Evolutionary conservation across 2,113 vertebrate species (phyloP).

Genomic region (Butorides virescens): DNA sequence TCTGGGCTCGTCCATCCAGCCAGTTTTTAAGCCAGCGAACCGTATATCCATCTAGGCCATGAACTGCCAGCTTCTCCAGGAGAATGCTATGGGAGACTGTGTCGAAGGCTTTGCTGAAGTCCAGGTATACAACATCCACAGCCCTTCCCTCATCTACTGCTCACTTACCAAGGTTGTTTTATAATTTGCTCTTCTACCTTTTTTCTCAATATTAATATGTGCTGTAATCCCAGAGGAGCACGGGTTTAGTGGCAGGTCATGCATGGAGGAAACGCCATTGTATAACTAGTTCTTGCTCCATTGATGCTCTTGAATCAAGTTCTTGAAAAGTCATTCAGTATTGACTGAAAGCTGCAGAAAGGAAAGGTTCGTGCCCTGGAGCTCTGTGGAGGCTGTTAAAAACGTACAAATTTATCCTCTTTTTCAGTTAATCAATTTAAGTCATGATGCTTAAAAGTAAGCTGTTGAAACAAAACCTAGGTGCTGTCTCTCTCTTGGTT

Average conservation of each 20-base stretch:
- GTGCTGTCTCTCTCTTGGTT: background rate
- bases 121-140: too few species aligned
- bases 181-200: background rate
- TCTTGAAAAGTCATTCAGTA: background rate
- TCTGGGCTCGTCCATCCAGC: too few species aligned
- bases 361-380: background rate
- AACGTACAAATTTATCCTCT: background rate
- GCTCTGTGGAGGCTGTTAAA: background rate
- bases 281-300: background rate
- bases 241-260: background rate
- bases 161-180: background rate
- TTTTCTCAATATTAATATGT: background rate
- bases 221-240: background rate
- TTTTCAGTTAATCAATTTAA: background rate
- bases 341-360: background rate
- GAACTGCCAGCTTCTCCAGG: too few species aligned
- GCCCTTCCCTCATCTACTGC: too few species aligned
- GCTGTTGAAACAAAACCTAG: conserved; percentile 10
- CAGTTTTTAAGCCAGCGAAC: too few species aligned
- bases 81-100: too few species aligned
- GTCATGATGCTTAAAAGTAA: background rate
- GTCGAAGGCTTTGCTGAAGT: too few species aligned
- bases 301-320: background rate
- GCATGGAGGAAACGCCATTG: background rate
- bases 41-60: too few species aligned